These are phyloP conservation scores for Palythoa caribaeorum DNA, from an alignment of 92 coral and sea anemone species.

Conservation along the genomic window DNA sequence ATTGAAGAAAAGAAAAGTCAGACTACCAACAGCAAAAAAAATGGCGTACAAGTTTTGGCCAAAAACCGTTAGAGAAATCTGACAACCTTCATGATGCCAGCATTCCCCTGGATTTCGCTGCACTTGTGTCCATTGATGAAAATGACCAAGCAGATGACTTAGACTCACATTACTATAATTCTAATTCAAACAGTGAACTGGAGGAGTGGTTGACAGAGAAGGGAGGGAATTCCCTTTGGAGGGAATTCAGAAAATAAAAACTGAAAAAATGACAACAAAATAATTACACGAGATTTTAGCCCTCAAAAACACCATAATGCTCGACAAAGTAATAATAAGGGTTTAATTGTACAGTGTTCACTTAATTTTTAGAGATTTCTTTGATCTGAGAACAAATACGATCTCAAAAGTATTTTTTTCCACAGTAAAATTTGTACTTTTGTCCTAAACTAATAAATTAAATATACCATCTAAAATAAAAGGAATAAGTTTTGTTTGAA, in stretches of 20 bases:
- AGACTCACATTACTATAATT: background rate
- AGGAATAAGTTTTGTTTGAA: conserved; percentile 3
- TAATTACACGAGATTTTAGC: conserved; percentile 1
- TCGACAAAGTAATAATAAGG: too few relatives aligned
- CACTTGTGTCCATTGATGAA: conserved; percentile 4
- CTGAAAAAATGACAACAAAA: conserved; percentile 3
- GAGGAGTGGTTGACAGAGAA: conserved; percentile 7
- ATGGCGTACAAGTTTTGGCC: background rate
- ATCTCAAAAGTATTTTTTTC: background rate
- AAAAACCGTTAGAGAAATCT: conserved; percentile 3
- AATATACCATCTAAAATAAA: background rate
- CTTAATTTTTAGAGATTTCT: conserved; percentile 3
- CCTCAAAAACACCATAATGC: too few relatives aligned
- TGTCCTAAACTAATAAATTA: background rate
- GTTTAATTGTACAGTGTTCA: conserved; percentile 1
- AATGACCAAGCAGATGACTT: conserved; percentile 4
- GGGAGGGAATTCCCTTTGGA: conserved; percentile 1
- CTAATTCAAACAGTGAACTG: background rate
- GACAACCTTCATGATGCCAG: conserved; percentile 3
- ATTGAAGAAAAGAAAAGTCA: background rate
- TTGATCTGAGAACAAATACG: too few relatives aligned
- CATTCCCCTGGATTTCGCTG: conserved; percentile 7
- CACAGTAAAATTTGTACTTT: background rate
- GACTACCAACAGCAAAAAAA: background rate
- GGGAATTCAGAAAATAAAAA: background rate